Percentiles rank a stretch among this genome's conserved stretches.
phyloP scores from a whole-genome alignment of 2,888 invertebrate species.

The Eutolmus rufibarbis region DNA sequence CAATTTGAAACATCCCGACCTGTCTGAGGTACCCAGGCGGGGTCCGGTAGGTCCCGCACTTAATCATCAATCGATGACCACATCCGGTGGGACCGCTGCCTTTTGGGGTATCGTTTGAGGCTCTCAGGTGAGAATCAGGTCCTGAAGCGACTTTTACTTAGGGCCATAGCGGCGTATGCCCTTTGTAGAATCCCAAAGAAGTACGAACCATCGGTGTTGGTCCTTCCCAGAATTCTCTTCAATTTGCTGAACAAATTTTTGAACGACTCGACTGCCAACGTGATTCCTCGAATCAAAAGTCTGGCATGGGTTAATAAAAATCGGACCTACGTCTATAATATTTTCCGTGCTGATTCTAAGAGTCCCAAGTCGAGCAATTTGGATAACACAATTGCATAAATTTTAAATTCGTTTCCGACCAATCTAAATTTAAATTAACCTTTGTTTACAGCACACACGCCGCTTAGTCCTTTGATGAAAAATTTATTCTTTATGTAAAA shows the following conservation, averaged over 20 bases:
- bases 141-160: background rate
- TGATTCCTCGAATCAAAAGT: too few relatives aligned
- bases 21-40: background rate
- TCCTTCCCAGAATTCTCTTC: background rate
- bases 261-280: background rate
- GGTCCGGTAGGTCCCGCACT: background rate
- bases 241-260: background rate
- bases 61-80: conserved; percentile 26
- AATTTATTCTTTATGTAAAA: too few relatives aligned
- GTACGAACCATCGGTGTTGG: background rate
- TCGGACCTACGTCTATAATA: too few relatives aligned
- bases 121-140: background rate
- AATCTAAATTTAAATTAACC: too few relatives aligned
- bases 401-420: too few relatives aligned
- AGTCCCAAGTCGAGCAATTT: too few relatives aligned
- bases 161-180: background rate
- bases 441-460: too few relatives aligned
- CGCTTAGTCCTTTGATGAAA: too few relatives aligned
- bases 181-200: background rate
- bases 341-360: too few relatives aligned
- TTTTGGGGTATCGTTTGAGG: background rate
- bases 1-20: background rate
- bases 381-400: too few relatives aligned
- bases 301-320: too few relatives aligned
- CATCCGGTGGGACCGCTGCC: background rate